phyloP scores from a whole-genome alignment of 2,113 vertebrate species.

The Gallinago media region DNA sequence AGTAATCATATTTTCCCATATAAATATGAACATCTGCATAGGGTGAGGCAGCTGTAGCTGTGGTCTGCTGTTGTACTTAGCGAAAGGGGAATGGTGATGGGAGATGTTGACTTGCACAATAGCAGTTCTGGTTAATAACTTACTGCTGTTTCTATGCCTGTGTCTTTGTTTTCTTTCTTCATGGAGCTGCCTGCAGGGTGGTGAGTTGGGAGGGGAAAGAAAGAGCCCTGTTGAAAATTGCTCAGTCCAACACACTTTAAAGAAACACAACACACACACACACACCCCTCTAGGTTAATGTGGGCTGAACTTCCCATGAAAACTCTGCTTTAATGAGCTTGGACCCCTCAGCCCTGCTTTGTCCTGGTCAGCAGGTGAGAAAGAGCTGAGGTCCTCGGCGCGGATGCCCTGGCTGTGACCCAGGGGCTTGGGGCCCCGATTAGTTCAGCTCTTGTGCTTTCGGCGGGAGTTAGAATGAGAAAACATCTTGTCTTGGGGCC shows the following conservation, averaged over 20 bases:
- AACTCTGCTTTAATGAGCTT: slow-evolving; percentile 3
- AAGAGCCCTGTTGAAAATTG: background rate
- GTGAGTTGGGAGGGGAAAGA: background rate
- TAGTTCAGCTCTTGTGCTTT: slow-evolving; percentile 46
- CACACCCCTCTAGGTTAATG: background rate
- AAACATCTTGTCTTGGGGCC: background rate
- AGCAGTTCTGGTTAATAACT: background rate
- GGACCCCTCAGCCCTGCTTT: slow-evolving; percentile 1
- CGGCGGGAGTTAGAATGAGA: background rate
- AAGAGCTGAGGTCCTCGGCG: background rate
- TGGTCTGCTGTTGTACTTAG: background rate
- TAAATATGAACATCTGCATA: slow-evolving; percentile 15
- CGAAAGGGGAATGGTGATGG: background rate
- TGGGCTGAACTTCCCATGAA: slow-evolving; percentile 15
- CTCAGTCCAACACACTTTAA: background rate
- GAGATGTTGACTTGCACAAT: background rate
- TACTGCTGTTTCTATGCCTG: background rate
- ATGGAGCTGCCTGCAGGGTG: background rate
- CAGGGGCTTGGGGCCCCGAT: background rate
- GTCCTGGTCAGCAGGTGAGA: slow-evolving; percentile 51
- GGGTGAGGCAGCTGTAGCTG: background rate
- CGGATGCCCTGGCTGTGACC: slow-evolving; percentile 53
- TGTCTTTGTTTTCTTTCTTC: slow-evolving; percentile 6
- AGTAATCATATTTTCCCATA: background rate
- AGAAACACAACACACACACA: background rate